phyloP scores from a whole-genome alignment of 2,797 vertebrate species.

The Hipposideros larvatus region DNA sequence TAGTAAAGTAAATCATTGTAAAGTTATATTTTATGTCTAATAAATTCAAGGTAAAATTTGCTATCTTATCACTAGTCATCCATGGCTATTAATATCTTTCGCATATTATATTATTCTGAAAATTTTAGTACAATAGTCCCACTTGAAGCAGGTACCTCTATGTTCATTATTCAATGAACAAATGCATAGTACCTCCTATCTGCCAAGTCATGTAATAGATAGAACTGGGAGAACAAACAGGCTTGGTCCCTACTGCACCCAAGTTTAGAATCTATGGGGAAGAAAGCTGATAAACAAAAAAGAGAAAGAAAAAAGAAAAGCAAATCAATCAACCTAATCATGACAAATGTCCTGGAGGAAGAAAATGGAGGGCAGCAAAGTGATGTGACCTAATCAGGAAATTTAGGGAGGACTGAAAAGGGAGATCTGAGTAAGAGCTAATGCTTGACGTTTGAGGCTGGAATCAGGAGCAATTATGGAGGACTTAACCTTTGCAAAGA shows the following conservation, averaged over 20 bases:
- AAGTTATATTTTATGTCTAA: neutral
- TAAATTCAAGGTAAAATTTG: neutral
- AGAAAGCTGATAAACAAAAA: neutral
- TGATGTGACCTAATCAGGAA: neutral
- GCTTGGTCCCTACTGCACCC: neutral
- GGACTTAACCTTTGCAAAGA: slow-evolving; percentile 41
- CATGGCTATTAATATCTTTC: neutral
- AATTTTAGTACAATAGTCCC: neutral
- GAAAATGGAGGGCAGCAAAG: neutral
- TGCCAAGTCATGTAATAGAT: neutral
- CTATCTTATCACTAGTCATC: neutral
- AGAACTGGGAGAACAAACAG: neutral
- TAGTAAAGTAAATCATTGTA: neutral
- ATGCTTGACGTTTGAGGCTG: neutral
- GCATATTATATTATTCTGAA: neutral
- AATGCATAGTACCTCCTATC: neutral
- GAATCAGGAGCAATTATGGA: neutral
- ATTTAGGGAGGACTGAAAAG: neutral
- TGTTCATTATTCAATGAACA: neutral
- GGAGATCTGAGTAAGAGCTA: neutral
- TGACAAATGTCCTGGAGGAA: neutral
- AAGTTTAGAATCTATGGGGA: neutral
- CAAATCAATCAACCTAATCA: slow-evolving; percentile 30
- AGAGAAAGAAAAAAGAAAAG: neutral
- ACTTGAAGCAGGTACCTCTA: neutral